Evolutionary conservation across 2,113 vertebrate species (phyloP).

Genomic region (Perca flavescens): DNA sequence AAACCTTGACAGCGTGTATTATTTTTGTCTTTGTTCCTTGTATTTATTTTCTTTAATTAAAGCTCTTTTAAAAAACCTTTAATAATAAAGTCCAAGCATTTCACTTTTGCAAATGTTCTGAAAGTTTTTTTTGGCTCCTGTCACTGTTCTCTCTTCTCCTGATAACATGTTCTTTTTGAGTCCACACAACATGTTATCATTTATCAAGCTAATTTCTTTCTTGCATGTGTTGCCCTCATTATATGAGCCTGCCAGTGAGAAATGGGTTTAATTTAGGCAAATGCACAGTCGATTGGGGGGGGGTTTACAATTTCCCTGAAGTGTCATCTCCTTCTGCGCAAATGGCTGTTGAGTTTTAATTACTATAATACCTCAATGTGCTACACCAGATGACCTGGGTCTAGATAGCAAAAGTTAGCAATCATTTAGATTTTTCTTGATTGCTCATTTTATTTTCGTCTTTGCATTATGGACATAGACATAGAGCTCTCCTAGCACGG

Average conservation of each 20-base stretch:
- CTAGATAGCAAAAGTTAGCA: constrained; percentile 47
- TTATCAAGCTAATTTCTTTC: constrained; percentile 75
- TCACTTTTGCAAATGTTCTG: constrained; percentile 26
- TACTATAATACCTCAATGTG: constrained; percentile 81
- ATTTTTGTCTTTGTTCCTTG: neutral
- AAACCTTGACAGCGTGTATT: constrained; percentile 16
- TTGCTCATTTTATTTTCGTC: constrained; percentile 28
- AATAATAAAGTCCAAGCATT: constrained; percentile 10
- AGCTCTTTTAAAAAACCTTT: neutral
- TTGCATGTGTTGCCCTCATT: constrained; percentile 74
- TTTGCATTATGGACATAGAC: constrained; percentile 27
- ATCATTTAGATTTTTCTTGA: constrained; percentile 43
- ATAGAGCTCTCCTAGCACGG: neutral
- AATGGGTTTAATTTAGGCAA: constrained; percentile 85
- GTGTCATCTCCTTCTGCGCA: constrained; percentile 80
- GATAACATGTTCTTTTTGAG: constrained; percentile 50
- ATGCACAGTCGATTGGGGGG: constrained; percentile 43
- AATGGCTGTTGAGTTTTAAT: constrained; percentile 82
- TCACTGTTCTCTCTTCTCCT: constrained; percentile 34
- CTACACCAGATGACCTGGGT: constrained; percentile 62
- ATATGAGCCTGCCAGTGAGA: constrained; percentile 78
- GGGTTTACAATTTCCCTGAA: constrained; percentile 77
- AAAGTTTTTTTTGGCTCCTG: constrained; percentile 1
- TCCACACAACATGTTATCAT: constrained; percentile 62
- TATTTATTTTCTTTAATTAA: constrained; percentile 18